phyloP scores from a whole-genome alignment of 2,113 vertebrate genomes.

The Manacus vitellinus region DNA sequence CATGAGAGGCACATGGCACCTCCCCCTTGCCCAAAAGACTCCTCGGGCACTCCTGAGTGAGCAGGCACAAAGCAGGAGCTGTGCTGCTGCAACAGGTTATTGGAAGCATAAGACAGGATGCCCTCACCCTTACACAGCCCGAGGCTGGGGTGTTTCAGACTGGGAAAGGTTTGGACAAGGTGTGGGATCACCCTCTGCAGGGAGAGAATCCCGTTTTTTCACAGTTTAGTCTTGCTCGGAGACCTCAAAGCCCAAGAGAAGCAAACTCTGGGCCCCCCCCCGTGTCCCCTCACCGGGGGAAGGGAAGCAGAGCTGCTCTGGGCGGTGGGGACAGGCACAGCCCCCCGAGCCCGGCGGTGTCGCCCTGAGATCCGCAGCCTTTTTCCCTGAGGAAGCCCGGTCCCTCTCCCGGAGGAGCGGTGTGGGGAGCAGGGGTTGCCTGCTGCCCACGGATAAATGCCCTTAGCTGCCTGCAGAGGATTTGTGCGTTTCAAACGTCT shows the following conservation, averaged over 20 bases:
- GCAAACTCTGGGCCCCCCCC: neutral
- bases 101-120: neutral
- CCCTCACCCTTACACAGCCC: rapidly evolving
- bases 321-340: neutral
- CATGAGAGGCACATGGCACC: neutral
- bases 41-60: neutral
- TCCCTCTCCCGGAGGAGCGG: neutral
- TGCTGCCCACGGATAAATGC: neutral
- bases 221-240: constrained; percentile 72
- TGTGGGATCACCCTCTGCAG: neutral
- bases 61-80: neutral
- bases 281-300: neutral
- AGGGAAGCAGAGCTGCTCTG: neutral
- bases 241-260: neutral
- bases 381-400: constrained; percentile 21
- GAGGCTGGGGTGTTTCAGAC: neutral
- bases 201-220: constrained; percentile 55
- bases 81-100: neutral
- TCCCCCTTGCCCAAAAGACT: neutral
- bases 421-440: neutral
- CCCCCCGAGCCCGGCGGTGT: neutral
- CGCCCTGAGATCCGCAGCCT: constrained; percentile 11
- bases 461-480: constrained; percentile 13
- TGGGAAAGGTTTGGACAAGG: neutral
- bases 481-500: constrained; percentile 36